Conservation (phyloP, 2,113 vertebrate genomes). For the Tursiops truncatus region DNA sequence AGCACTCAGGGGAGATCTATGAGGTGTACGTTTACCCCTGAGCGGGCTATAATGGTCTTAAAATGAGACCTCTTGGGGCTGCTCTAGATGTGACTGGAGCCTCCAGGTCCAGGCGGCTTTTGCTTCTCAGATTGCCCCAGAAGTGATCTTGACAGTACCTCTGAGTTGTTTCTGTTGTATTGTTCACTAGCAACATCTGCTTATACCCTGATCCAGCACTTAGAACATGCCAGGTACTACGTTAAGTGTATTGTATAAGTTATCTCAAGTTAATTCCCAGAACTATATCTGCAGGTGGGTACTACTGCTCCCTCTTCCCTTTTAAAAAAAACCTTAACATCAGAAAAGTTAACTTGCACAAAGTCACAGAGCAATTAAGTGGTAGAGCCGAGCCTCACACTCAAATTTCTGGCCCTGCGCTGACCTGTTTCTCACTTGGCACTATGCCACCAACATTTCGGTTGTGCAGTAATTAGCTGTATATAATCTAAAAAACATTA, state of each 20-base stretch:
- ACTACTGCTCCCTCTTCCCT: not conserved
- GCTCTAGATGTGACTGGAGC: not conserved
- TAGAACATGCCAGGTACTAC: not conserved
- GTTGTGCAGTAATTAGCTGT: not conserved
- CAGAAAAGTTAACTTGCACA: not conserved
- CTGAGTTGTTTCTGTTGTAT: not conserved
- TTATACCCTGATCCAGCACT: not conserved
- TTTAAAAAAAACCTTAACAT: not conserved
- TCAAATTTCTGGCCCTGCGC: not conserved
- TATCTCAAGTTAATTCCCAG: not conserved
- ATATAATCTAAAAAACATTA: not conserved
- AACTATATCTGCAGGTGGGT: not conserved
- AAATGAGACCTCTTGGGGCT: not conserved
- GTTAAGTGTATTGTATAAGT: not conserved
- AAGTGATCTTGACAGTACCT: not conserved
- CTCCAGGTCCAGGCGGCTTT: not conserved
- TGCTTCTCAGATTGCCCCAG: not conserved
- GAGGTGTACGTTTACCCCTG: not conserved
- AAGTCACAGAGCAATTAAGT: not conserved
- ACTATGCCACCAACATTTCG: not conserved
- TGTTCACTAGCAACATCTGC: not conserved
- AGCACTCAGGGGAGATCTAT: not conserved
- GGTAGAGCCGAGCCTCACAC: not conserved
- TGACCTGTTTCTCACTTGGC: not conserved
- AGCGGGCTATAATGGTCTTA: not conserved